A percentile compares a stretch with the other conserved stretches of the same genome.
phyloP scores from a whole-genome alignment of 1,140 invertebrate species.

The Tetragonula clypearis region DNA sequence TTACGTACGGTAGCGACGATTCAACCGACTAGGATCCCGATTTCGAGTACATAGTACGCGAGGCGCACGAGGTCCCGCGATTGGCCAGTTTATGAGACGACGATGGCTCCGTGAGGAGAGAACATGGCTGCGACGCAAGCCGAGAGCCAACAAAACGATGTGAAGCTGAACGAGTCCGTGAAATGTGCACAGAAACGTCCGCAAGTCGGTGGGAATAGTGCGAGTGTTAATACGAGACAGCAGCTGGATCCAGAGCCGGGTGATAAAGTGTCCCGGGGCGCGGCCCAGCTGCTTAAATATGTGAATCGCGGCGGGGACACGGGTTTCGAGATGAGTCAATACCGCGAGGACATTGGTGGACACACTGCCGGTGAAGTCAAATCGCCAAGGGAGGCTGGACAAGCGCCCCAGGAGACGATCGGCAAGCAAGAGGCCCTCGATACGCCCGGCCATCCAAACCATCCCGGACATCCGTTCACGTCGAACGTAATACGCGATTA shows the following conservation, averaged over 20 bases:
- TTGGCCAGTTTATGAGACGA: conserved; percentile 74
- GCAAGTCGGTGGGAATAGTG: conserved; percentile 77
- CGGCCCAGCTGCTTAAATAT: conserved; percentile 80
- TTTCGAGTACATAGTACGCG: conserved; percentile 72
- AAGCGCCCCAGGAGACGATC: conserved; percentile 74
- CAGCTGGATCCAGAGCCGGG: conserved; percentile 75
- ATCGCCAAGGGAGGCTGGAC: conserved; percentile 75
- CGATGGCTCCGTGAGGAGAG: conserved; percentile 77
- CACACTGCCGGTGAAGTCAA: conserved; percentile 79
- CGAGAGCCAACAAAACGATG: conserved; percentile 84
- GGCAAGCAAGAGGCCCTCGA: conserved; percentile 76
- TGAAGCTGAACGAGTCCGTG: conserved; percentile 81
- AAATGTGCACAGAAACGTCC: conserved; percentile 80
- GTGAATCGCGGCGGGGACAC: conserved; percentile 75
- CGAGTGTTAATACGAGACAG: conserved; percentile 76
- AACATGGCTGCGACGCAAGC: conserved; percentile 85
- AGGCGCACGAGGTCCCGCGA: conserved; percentile 71
- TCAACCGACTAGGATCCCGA: conserved; percentile 68
- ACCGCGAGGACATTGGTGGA: conserved; percentile 81
- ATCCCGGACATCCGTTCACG: conserved; percentile 70
- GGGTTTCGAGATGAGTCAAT: conserved; percentile 82
- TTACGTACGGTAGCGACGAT: conserved; percentile 50
- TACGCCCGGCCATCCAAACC: conserved; percentile 70
- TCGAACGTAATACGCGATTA: conserved; percentile 71
- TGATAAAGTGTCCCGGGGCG: conserved; percentile 78